A percentile compares a stretch with the other conserved stretches of the same genome.
Conservation (phyloP, 2,888 invertebrate species). For the Hemistola chrysoprasaria region DNA sequence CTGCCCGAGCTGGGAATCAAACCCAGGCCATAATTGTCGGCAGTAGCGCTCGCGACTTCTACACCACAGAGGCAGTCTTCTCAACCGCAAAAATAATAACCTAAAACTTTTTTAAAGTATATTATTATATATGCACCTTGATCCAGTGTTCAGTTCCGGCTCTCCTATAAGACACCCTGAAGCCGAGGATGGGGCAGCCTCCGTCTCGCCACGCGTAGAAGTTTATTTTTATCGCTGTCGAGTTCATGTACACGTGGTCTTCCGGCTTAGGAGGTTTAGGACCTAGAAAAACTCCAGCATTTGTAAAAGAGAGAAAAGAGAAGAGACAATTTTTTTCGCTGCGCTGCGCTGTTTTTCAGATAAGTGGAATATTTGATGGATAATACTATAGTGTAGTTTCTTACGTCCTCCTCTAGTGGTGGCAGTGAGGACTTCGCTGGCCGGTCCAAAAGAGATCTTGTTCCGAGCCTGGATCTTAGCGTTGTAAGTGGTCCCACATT, state of each 20-base stretch:
- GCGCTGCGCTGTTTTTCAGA: too few species aligned
- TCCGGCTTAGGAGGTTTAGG: constrained; percentile 87
- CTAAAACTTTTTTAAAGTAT: neutral
- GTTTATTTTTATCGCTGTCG: constrained; percentile 88
- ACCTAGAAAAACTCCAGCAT: too few species aligned
- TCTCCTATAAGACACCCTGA: constrained; percentile 86
- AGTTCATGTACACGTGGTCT: constrained; percentile 87
- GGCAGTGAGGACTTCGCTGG: constrained; percentile 85
- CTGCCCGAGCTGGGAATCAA: too few species aligned
- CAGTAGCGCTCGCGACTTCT: too few species aligned
- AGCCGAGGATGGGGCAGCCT: constrained; percentile 90
- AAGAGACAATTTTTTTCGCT: too few species aligned
- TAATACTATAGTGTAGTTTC: too few species aligned
- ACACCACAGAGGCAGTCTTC: too few species aligned
- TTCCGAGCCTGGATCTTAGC: constrained; percentile 89
- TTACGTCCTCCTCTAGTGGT: constrained; percentile 89
- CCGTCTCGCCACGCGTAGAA: constrained; percentile 91
- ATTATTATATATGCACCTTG: constrained; percentile 45
- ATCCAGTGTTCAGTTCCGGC: constrained; percentile 79
- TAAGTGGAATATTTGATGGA: too few species aligned
- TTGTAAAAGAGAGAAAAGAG: too few species aligned
- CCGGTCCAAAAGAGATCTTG: constrained; percentile 87
- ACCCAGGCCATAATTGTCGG: too few species aligned
- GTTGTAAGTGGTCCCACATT: constrained; percentile 90
- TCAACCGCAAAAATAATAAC: too few species aligned